Percentiles rank a stretch among this genome's conserved stretches.
Conservation (phyloP, 2,113 vertebrate genomes). For the Tonatia bakeri region DNA sequence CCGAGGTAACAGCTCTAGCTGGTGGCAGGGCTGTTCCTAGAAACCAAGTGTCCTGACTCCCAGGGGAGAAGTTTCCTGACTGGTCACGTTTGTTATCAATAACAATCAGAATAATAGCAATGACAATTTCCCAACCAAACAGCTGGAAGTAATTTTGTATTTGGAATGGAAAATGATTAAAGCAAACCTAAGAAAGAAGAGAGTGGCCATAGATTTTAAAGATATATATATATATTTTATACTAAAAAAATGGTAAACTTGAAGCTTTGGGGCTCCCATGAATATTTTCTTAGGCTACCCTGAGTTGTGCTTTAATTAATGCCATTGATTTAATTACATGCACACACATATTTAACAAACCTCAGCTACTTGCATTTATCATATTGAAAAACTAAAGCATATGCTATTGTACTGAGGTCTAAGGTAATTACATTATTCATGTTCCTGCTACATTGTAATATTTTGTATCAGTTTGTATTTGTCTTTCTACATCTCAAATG, state of each 20-base stretch:
- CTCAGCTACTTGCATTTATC: conserved; percentile 75
- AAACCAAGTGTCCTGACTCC: not conserved
- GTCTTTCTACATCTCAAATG: conserved; percentile 34
- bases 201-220: not conserved
- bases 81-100: conserved; percentile 53
- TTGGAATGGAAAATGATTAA: conserved; percentile 53
- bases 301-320: conserved; percentile 69
- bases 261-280: conserved; percentile 18
- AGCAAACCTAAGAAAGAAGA: conserved; percentile 36
- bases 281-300: conserved; percentile 65
- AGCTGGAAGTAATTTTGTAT: conserved; percentile 58
- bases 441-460: conserved; percentile 57
- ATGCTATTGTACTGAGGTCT: conserved; percentile 46
- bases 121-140: conserved; percentile 43
- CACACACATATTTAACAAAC: conserved; percentile 27
- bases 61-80: conserved; percentile 10
- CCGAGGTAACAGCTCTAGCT: not conserved
- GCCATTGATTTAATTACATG: conserved; percentile 65
- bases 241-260: not conserved
- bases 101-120: conserved; percentile 59
- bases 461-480: conserved; percentile 63
- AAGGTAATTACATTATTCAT: conserved; percentile 74
- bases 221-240: not conserved
- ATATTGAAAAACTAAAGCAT: conserved; percentile 74
- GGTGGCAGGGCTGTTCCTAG: not conserved